phyloP scores from a whole-genome alignment of 2,113 vertebrate genomes.

The Echinops telfairi region DNA sequence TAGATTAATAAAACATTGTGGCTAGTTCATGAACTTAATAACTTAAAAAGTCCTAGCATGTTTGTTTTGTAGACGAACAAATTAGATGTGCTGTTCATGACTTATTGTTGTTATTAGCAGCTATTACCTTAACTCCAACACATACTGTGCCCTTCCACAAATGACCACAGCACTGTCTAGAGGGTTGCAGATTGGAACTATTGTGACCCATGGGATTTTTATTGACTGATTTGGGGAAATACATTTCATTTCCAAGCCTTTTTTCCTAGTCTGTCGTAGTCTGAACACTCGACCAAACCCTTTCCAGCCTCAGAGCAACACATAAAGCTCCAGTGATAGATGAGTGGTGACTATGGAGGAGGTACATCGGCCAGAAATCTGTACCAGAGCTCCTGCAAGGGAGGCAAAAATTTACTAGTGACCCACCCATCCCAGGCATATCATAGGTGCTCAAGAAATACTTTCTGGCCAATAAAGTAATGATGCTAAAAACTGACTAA shows the following conservation, averaged over 20 bases:
- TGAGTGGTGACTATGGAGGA: not conserved
- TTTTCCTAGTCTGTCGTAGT: not conserved
- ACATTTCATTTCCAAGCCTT: not conserved
- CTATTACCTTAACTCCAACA: not conserved
- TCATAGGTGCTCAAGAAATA: conserved; percentile 43
- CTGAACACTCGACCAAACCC: not conserved
- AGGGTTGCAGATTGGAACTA: not conserved
- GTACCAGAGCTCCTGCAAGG: not conserved
- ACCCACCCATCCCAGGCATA: not conserved
- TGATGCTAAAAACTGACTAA: conserved; percentile 6
- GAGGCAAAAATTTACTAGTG: not conserved
- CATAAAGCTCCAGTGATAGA: not conserved
- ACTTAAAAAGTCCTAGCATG: not conserved
- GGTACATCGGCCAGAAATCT: not conserved
- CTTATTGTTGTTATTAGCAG: not conserved
- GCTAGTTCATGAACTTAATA: not conserved
- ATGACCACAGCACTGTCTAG: not conserved
- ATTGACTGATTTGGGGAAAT: not conserved
- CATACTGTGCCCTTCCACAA: not conserved
- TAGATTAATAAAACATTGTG: conserved; percentile 1
- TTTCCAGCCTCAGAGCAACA: not conserved
- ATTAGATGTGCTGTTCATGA: not conserved
- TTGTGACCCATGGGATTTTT: not conserved
- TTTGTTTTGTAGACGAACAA: conserved; percentile 35
- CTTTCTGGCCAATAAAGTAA: not conserved